A percentile compares a stretch with the other conserved stretches of the same genome.
Conservation (phyloP, 2,113 vertebrate species). For the Chloebia gouldiae region DNA sequence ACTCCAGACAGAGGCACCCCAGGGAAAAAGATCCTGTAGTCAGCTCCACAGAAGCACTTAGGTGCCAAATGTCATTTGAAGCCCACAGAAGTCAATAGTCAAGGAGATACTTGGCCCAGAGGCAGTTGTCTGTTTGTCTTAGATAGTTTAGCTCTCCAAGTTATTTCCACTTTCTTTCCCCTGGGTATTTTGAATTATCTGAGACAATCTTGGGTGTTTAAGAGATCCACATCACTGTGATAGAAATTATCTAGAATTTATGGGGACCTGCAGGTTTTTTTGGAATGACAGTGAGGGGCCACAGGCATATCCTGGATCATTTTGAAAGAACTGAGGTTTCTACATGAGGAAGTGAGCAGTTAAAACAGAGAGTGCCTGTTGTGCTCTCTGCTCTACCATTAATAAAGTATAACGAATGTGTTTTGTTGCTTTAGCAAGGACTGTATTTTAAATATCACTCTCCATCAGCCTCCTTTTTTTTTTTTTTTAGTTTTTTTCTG, state of each 20-base stretch:
- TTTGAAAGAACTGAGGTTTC: neutral
- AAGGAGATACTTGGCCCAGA: neutral
- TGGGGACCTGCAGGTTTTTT: neutral
- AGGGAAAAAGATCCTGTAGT: neutral
- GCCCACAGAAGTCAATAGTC: neutral
- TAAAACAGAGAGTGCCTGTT: neutral
- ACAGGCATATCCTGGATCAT: neutral
- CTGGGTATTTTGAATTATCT: neutral
- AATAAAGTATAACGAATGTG: neutral
- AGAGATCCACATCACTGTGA: neutral
- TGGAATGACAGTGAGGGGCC: neutral
- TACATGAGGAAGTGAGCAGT: neutral
- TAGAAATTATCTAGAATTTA: neutral
- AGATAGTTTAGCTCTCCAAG: neutral
- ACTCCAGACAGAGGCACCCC: neutral
- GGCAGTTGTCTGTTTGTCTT: neutral
- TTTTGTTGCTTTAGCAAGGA: neutral
- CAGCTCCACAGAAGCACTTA: neutral
- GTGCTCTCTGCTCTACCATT: neutral
- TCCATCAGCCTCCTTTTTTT: fast-evolving
- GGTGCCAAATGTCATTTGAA: neutral
- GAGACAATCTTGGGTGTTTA: neutral
- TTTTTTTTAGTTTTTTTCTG: neutral
- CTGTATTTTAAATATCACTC: neutral
- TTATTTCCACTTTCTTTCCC: neutral